phyloP scores from a whole-genome alignment of 2,113 vertebrate species.

The Motacilla alba region DNA sequence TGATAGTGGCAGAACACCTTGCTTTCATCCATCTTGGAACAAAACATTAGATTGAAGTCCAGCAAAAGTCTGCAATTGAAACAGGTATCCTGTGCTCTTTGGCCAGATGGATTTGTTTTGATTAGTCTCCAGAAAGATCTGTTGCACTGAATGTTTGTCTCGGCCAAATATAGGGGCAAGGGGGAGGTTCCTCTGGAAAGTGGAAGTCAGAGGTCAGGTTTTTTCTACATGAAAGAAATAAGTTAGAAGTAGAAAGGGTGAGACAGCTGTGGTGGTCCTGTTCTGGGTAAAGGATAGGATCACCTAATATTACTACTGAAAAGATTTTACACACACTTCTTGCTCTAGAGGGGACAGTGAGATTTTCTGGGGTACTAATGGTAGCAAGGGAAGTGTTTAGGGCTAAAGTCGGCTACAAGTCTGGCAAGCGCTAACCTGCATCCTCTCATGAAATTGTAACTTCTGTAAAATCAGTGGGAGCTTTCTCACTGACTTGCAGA shows the following conservation, averaged over 20 bases:
- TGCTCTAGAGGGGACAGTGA: neutral
- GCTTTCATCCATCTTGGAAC: neutral
- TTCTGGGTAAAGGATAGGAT: neutral
- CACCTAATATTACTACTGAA: neutral
- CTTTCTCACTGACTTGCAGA: neutral
- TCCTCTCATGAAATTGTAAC: neutral
- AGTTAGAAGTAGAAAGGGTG: accelerated
- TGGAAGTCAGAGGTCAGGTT: neutral
- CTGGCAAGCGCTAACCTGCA: neutral
- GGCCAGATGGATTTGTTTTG: neutral
- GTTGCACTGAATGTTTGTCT: neutral
- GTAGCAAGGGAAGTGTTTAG: neutral
- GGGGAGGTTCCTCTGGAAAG: neutral
- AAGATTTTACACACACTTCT: neutral
- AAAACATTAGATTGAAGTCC: neutral
- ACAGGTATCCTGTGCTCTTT: neutral
- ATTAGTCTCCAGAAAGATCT: neutral
- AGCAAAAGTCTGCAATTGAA: neutral
- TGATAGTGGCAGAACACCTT: neutral
- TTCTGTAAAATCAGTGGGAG: neutral
- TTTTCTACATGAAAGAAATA: neutral
- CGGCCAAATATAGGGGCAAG: accelerated
- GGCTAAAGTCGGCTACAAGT: neutral
- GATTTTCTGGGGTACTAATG: neutral
- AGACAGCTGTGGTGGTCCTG: neutral